Evolutionary conservation across 92 coral and sea anemone species (phyloP).

Genomic region (Epizoanthus stellaris): DNA sequence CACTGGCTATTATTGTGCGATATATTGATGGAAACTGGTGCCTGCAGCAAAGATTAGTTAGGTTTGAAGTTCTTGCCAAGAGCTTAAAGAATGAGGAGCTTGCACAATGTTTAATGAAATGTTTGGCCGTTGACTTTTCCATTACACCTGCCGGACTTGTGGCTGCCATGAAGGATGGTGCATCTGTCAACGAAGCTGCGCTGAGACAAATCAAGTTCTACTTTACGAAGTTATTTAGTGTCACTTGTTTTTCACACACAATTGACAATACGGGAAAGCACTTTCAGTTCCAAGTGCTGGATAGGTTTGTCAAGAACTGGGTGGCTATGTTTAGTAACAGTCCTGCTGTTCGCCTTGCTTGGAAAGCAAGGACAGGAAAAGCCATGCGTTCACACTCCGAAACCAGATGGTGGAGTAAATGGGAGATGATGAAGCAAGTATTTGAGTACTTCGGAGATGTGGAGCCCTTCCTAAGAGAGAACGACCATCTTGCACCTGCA

Average conservation of each 20-base stretch:
- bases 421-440: no score
- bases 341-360: no score
- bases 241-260: conserved; percentile 30
- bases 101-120: conserved; percentile 45
- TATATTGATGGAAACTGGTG: conserved; percentile 43
- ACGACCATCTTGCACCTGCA: no score
- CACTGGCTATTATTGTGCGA: conserved; percentile 47
- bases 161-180: conserved; percentile 54
- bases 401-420: no score
- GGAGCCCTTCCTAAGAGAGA: no score
- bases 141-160: conserved; percentile 26
- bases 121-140: conserved; percentile 42
- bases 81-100: conserved; percentile 41
- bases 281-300: neutral
- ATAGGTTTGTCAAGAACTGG: no score
- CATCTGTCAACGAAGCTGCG: conserved; percentile 35
- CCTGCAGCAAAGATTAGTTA: conserved; percentile 50
- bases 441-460: no score
- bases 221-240: conserved; percentile 13
- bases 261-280: conserved; percentile 25
- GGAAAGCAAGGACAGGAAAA: no score
- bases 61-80: conserved; percentile 45
- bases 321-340: no score
- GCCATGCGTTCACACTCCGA: no score
- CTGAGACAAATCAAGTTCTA: conserved; percentile 22